phyloP scores from a whole-genome alignment of 1,140 invertebrate species.

The Magallana angulata region DNA sequence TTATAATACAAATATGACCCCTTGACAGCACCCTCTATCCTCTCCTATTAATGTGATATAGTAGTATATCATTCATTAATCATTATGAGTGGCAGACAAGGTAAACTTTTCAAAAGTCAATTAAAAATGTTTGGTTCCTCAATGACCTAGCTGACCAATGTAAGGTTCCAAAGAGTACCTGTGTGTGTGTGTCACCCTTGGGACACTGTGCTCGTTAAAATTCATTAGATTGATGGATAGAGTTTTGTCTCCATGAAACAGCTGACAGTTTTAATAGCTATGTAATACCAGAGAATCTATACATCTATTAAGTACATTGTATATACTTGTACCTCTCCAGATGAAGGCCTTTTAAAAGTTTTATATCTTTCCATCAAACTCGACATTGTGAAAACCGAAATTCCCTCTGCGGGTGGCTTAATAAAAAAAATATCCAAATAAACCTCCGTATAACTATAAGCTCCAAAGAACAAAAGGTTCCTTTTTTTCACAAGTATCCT shows the following conservation, averaged over 20 bases:
- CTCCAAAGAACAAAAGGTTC: neutral
- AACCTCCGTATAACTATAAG: neutral
- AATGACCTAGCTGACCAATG: too few species aligned
- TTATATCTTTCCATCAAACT: slow-evolving; percentile 32
- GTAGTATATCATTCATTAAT: slow-evolving; percentile 7
- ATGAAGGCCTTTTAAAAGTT: slow-evolving; percentile 5
- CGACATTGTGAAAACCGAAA: neutral
- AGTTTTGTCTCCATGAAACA: too few species aligned
- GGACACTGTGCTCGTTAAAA: too few species aligned
- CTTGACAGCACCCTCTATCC: neutral
- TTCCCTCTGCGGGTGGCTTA: neutral
- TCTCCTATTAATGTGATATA: neutral
- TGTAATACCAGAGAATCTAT: too few species aligned
- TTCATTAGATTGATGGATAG: too few species aligned
- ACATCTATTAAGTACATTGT: too few species aligned
- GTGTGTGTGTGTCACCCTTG: too few species aligned
- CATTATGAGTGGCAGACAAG: neutral
- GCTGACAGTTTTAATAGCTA: too few species aligned
- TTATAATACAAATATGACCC: neutral
- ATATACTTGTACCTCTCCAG: neutral
- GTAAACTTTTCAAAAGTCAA: too few species aligned
- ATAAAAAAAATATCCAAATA: neutral
- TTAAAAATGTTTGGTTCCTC: too few species aligned
- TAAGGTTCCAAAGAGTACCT: too few species aligned
- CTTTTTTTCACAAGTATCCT: slow-evolving; percentile 8